Base-by-base conservation (phyloP, 1,140 invertebrate species). In the Tetragnatha versicolor region DNA sequence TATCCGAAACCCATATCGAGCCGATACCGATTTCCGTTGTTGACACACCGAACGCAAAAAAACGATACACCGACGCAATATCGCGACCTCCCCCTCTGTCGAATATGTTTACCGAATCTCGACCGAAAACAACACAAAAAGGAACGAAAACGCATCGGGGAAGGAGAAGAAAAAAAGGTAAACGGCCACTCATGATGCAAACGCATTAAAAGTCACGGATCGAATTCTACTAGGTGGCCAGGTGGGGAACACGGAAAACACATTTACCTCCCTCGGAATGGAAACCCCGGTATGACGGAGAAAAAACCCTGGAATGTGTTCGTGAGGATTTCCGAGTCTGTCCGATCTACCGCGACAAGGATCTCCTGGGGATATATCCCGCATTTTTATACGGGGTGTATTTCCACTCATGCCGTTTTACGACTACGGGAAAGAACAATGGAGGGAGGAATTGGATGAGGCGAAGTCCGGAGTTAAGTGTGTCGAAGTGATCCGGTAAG, bases 131-230 rank as follows among this genome's bases (percentile, higher is more conserved):
- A 42, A 47, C 42, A 20, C 12, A 65, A 17, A 42, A 5, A 27
- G 17, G 14, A 42, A 42, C 42, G 29, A 35, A 53, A 53, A 45
- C 39, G 39, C 39, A 42, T n/a, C 3, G 3, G n/a, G 25, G n/a
- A 27, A 27, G 27, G 37, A 42, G 22, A 22, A 22, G 37, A 60
- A 60, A 73, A 55, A 53, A 70, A 55, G 37, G 60, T 63, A 63
- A 63, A 39, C 60, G 37, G 33, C 37, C 39, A 29, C 63, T 66
- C 39, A 51, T 42, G 51, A 73, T 60, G 69, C 69, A 73, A 60
- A 73, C 29, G 69, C 69, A 73, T 73, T 73, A 73, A 73, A 73
- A 73, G 69, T 53, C 69, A 42, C 22, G 31, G 58, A 73, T 73
- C 35, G 69, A 27, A 29, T n/a, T 22, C 27, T 20, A 25, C 10